Base-by-base conservation (phyloP, 2,113 vertebrate genomes). In the Catagonus wagneri region DNA sequence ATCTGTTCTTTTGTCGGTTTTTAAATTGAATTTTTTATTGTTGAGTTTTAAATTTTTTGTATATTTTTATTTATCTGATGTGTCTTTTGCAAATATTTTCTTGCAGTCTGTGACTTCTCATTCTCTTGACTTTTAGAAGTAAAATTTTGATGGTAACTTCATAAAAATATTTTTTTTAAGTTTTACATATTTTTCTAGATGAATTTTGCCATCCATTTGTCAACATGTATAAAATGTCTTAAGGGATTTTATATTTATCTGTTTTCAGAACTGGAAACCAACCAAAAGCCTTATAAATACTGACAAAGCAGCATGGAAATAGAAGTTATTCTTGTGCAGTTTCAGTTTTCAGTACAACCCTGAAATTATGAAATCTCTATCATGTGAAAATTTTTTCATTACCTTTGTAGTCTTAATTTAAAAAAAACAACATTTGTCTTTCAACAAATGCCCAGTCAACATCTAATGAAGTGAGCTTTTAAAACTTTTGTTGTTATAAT, bases 261-360 rank as follows among this genome's bases (percentile, higher is more conserved):
- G 16, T 58, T 83, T 69, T 91, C 32, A 44, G 44, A 92, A 54
- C 65, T 85, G 54, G 17, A 91, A 94, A 86, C 50, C 29, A 65
- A 56, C 20, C 80, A 68, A 60, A 25, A 86, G 11, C 17, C 60
- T 39, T 79, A 94, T 61, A 83, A 90, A 84, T 79, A 83, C 8
- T 93, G 22, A 52, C 93, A 32, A 75, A 60, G 36, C 83, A 61
- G 60, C 20, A 60, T 74, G 50, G 83, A 81, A 78, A 65, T 52
- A 52, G 32, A 89, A 58, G 10, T 16, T 13, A 72, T 61, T 1
- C 39, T 80, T 50, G 27, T 79, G 36, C 56, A 61, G 63, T 66
- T 87, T 96, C 61, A 83, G 61, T 89, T 78, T 89, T 94, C 25
- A 52, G 50, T n/a, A 76, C 16, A 52, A 85, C 3, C 8, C n/a